A percentile compares a stretch with the other conserved stretches of the same genome.
Evolutionary conservation across 2,797 vertebrate species (phyloP).

Genomic region (Lepidocolaptes lacrymiger): DNA sequence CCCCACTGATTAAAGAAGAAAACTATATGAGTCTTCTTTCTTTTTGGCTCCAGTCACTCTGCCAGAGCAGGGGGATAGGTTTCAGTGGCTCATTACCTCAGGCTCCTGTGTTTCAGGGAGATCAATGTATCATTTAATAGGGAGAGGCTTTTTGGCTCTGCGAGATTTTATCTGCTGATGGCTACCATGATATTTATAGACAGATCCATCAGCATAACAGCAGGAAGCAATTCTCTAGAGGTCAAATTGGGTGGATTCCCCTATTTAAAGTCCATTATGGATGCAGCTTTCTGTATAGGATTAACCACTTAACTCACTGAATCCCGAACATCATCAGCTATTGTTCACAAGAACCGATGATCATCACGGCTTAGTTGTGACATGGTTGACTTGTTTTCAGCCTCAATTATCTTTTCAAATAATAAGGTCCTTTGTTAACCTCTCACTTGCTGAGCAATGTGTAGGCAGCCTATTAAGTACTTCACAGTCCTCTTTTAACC

Average conservation of each 20-base stretch:
- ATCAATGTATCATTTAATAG: conserved; percentile 55
- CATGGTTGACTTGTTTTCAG: conserved; percentile 46
- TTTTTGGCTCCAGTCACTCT: neutral
- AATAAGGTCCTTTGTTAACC: conserved; percentile 62
- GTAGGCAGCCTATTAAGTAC: conserved; percentile 20
- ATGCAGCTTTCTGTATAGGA: conserved; percentile 54
- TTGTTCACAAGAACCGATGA: conserved; percentile 57
- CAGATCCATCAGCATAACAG: conserved; percentile 24
- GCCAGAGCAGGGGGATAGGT: neutral
- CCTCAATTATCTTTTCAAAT: conserved; percentile 48
- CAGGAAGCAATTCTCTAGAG: conserved; percentile 44
- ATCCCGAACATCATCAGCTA: conserved; percentile 25
- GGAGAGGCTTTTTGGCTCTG: conserved; percentile 22
- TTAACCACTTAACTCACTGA: conserved; percentile 63
- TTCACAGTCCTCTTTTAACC: conserved; percentile 13
- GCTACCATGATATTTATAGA: conserved; percentile 52
- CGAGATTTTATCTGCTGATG: conserved; percentile 29
- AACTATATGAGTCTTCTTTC: neutral
- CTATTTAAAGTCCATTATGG: conserved; percentile 48
- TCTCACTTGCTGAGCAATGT: conserved; percentile 38
- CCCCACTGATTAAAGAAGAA: neutral
- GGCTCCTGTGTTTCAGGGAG: neutral
- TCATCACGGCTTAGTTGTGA: conserved; percentile 17
- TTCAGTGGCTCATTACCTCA: conserved; percentile 10
- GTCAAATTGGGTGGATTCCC: conserved; percentile 35